phyloP scores from a whole-genome alignment of 2,888 invertebrate species.

The Luperina nickerlii region DNA sequence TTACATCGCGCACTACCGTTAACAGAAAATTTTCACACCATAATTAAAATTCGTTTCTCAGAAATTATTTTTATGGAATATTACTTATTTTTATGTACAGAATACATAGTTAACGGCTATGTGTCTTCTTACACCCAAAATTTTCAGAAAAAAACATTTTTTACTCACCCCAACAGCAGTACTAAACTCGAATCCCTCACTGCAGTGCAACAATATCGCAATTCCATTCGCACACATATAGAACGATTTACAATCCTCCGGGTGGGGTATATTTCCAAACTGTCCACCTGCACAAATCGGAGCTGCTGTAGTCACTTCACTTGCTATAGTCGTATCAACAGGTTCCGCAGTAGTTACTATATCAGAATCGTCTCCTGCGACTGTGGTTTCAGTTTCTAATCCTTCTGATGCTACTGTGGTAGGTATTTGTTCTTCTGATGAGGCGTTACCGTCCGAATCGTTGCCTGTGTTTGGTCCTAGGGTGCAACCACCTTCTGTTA shows the following conservation, averaged over 20 bases:
- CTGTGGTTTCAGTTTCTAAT: slow-evolving; percentile 1
- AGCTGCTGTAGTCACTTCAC: neutral
- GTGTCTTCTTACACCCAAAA: too few species aligned
- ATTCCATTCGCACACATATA: slow-evolving; percentile 37
- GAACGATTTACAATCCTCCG: slow-evolving; percentile 24
- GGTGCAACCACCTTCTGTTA: slow-evolving; percentile 50
- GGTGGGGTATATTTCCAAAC: slow-evolving; percentile 32
- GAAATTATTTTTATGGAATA: too few species aligned
- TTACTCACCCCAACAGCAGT: slow-evolving; percentile 9
- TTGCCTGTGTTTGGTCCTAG: slow-evolving; percentile 14
- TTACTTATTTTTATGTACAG: too few species aligned
- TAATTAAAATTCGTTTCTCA: too few species aligned
- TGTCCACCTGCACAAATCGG: slow-evolving; percentile 11
- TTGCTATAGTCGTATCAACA: neutral
- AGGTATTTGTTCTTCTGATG: neutral
- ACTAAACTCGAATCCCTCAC: slow-evolving; percentile 31
- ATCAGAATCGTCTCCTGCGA: neutral
- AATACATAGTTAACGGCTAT: too few species aligned
- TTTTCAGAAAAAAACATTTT: too few species aligned
- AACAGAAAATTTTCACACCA: too few species aligned
- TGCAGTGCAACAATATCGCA: slow-evolving; percentile 6
- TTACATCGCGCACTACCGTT: too few species aligned
- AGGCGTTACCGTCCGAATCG: neutral
- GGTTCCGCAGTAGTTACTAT: neutral
- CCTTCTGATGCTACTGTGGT: neutral